phyloP scores from a whole-genome alignment of 2,113 vertebrate species.

The Conger conger region DNA sequence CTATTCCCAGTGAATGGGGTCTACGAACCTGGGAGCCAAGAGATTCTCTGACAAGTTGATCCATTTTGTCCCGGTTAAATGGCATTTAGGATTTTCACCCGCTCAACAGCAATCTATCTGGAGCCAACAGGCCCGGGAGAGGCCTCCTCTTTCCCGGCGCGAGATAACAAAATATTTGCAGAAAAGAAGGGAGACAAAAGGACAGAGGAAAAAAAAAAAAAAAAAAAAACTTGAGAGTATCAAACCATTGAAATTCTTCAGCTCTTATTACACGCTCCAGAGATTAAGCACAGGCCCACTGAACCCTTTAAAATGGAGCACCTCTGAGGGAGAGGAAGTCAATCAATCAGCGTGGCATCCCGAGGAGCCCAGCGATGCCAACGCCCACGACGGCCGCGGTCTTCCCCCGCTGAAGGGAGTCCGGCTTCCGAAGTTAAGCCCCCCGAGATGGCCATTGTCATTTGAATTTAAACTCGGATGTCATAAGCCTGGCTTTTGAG shows the following conservation, averaged over 20 bases:
- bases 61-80: background rate
- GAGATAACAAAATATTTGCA: slow-evolving; percentile 21
- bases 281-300: slow-evolving; percentile 30
- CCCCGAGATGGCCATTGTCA: slow-evolving; percentile 14
- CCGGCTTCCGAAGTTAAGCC: slow-evolving; percentile 14
- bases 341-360: slow-evolving; percentile 22
- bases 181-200: slow-evolving; percentile 19
- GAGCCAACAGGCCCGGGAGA: background rate
- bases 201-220: slow-evolving; percentile 13
- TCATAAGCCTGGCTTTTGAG: background rate
- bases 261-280: slow-evolving; percentile 34
- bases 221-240: background rate
- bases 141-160: background rate
- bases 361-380: background rate
- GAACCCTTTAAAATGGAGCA: slow-evolving; percentile 27
- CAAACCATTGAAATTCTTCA: slow-evolving; percentile 20
- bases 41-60: background rate
- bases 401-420: slow-evolving; percentile 6
- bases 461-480: slow-evolving; percentile 25
- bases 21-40: background rate
- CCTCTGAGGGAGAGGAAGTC: slow-evolving; percentile 13
- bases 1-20: background rate
- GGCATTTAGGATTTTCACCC: background rate
- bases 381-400: slow-evolving; percentile 4
- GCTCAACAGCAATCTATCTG: slow-evolving; percentile 11